Evolutionary conservation across 2,113 vertebrate species (phyloP).

Genomic region (Sturnus vulgaris): DNA sequence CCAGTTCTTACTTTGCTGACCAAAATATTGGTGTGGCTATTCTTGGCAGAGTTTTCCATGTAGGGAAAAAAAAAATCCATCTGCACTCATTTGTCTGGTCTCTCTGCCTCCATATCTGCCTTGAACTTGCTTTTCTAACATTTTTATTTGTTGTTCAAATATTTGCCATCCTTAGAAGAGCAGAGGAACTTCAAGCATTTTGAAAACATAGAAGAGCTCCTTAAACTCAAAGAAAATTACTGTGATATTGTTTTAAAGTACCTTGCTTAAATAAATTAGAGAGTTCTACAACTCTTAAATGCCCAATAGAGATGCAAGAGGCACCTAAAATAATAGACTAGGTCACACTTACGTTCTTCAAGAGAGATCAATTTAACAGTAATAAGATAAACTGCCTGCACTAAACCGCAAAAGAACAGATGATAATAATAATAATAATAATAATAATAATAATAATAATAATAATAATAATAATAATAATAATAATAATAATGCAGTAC

Average conservation of each 20-base stretch:
- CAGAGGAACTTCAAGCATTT: conserved; percentile 63
- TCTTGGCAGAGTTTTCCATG: neutral
- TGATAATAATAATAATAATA: conserved; percentile 32
- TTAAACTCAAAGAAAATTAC: conserved; percentile 68
- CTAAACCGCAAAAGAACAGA: conserved; percentile 40
- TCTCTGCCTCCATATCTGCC: neutral
- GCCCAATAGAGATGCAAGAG: conserved; percentile 65
- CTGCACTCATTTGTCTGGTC: neutral
- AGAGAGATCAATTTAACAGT: neutral
- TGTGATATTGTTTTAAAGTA: conserved; percentile 54
- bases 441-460: too few species aligned
- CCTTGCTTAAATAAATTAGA: conserved; percentile 73
- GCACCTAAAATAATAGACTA: conserved; percentile 62
- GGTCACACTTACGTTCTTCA: conserved; percentile 53
- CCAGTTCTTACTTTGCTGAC: neutral
- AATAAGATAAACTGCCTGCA: conserved; percentile 61
- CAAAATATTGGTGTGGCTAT: neutral
- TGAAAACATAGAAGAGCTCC: conserved; percentile 64
- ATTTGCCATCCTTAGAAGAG: conserved; percentile 66
- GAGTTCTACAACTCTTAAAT: conserved; percentile 69
- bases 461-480: neutral
- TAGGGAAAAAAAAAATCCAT: neutral
- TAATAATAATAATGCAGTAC: neutral
- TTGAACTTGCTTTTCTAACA: neutral
- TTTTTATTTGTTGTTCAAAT: conserved; percentile 65